Base-by-base conservation (phyloP, 2,888 invertebrate species). In the Prostheceraeus crozeri region DNA sequence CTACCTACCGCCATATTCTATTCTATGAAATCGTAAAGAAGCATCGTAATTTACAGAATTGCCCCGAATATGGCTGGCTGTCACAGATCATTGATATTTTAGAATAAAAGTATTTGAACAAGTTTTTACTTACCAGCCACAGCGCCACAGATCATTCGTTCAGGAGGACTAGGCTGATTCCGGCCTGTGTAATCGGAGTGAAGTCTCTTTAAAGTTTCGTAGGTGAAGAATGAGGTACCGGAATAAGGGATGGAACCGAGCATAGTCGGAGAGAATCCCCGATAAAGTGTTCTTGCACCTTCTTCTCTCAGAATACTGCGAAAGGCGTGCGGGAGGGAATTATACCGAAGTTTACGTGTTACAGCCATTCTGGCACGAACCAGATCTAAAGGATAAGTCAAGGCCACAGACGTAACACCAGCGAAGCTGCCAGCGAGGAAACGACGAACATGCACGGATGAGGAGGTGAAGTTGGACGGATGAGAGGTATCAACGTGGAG, bases 351-450 rank as follows among this genome's bases (percentile, higher is more conserved):
- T 84, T 59, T 81, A 78, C 83, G 82, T 2, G 93, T 89, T 23
- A 96, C 91, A 11, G 96, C 96, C 89, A 98, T 91, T 67, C 94
- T 81, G 16, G 96, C 98, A 67, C 96, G 82, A 21, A 93, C 94
- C 73, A 96, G 80, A 79, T 98, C 98, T 68, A 98, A 79, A 0
- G 98, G 98, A 79, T 98, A 98, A 0, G 96, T 98, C 57, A 86
- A 77, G 35, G 86, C 83, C 72, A 93, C 91, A 3, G 96, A 93
- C 56, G 94, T 91, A 53, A 89, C 84, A 10, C 96, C 98, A 1
- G 98, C 96, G 68, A 96, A 76, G 0, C 94, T 87, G 0, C 98
- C 98, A 31, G 94, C 89, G 48, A 90, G 63, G 72, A 91, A 85
- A n/a, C n/a, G n/a, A n/a, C n/a, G n/a, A n/a, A n/a, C n/a, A n/a